Evolutionary conservation across 1,140 invertebrate genomes (phyloP), one percentile per base, ranked within the genome.

Genomic region (Yoshiicerus persimilis): DNA sequence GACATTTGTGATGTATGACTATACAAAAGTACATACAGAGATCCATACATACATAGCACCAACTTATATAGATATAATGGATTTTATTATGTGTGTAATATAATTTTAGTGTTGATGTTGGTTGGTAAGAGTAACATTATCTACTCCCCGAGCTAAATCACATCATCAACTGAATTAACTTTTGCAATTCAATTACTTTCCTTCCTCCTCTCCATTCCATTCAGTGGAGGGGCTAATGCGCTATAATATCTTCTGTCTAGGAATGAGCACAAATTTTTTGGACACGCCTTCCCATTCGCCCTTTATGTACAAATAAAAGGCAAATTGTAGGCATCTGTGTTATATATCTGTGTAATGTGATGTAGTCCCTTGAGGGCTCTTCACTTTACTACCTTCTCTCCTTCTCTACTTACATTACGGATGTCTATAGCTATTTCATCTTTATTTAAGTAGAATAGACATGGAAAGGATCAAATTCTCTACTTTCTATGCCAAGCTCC

Each of bases 151-250:
- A 90, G 90, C 88, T 34, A 90, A 90, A 90, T 89, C 90, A 89
- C 84, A 89, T 90, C 90, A 90, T 90, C 88, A 90, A 89, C 39
- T 89, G 88, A 90, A 90, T 88, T 90, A 87, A 89, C 87, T 90
- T 90, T 90, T 87, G 88, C 90, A 90, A 90, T 90, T 90, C 90
- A 89, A 90, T 90, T 90, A 87, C 86, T 47, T 75, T 64, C 62
- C 38, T 38, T 38, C 25, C 85, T 23, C 34, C 32, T 36, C 75
- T 80, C 32, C 32, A 80, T 16, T 70, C 75, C 38, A 38, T 80
- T 80, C 32, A 70, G 66, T 1, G 66, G 56, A 56, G 47, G 47
- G 47, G 47, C 20, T 56, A 56, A 56, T 56, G 47, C 47, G 47
- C 47, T 56, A 56, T 56, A 56, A 56, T 56, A 56, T 56, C 47